Base-by-base conservation (phyloP, 2,113 vertebrate genomes). In the Pseudorasbora parva region DNA sequence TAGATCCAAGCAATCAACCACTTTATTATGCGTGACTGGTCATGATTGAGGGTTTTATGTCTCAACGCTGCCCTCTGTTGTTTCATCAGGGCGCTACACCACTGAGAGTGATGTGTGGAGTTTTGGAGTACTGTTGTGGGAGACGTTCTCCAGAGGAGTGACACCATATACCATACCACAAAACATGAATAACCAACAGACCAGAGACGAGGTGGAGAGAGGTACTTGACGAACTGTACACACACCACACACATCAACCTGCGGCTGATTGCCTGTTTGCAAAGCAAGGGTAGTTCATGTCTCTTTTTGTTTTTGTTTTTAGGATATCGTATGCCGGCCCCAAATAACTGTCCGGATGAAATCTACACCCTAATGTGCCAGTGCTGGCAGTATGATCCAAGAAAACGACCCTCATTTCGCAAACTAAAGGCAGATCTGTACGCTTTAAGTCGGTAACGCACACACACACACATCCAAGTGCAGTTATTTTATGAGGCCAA, bases 51-150 rank as follows among this genome's bases (percentile, higher is more conserved):
- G 14, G 5, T 3, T 33, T 27, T 51, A 14, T 83, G 62, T 83
- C 72, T 86, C 87, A 88, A 87, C 87, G 76, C 91, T 93, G 91
- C 91, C 90, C 89, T 84, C 94, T 94, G 88, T 86, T 89, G 85
- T 8, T 81, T 21, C 80, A 87, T 33, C 88, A 99, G 98, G 97
- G 33, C 95, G 95, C 43, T 99, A 97, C 89, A 97, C 95, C 86
- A 96, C 96, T 0, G 95, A 98, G 89, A 99, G 97, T 0, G 97
- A 99, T 0, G 95, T 98, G 60, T 99, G 98, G 98, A 99, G 98
- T 89, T 99, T 98, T 1, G 98, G 97, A 1, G 91, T 99, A 60
- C 90, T 99, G 72, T 91, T 99, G 19, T 99, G 98, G 97, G 98
- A 99, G 92, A 92, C 96, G 19, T 99, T 99, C 91, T 97, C 96